Evolutionary conservation across 2,888 invertebrate species (phyloP), one percentile per base, ranked within the genome.

Genomic region (Euplexia lucipara): DNA sequence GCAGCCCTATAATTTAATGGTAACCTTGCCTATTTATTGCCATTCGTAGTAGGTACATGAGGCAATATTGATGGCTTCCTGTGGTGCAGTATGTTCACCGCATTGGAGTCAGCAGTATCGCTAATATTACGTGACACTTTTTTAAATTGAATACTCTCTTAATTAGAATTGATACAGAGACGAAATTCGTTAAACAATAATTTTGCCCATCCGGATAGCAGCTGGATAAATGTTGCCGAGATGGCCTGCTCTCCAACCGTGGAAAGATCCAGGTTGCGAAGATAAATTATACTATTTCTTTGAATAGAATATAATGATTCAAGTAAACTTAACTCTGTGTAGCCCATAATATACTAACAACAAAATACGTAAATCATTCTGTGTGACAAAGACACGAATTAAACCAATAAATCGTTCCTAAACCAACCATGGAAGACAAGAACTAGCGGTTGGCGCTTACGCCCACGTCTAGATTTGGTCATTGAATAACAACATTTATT

Each of bases 31-130:
- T 79, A 85, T 84, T 85, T 86, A 89, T 87, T 86, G 80, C 78
- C 81, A 70, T 69, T 74, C 79, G 81, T 84, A 72, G 83, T 79
- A 82, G 73, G 83, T 79, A 82, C 85, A 83, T 81, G 70, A n/a
- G 82, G 76, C 83, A 83, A 79, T 84, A 88, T 88, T 87, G 88
- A 87, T 83, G 79, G 82, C 79, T 89, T 91, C 90, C 90, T 89
- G 88, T 75, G 69, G 66, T 71, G 66, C 71, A 72, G 47, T 49
- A 51, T 44, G 35, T 47, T 68, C 30, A 34, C 47, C 49, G 47
- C 70, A 75, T 64, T 59, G 42, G 56, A 63, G 59, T 53, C 35
- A 10, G 32, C 44, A 37, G 1, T 44, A 64, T 57, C 18, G 51
- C 41, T 35, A 66, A 63, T 61, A 70, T 59, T 45, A 44, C 42